Evolutionary conservation across 2,888 invertebrate species (phyloP).

Genomic region (Patella depressa): DNA sequence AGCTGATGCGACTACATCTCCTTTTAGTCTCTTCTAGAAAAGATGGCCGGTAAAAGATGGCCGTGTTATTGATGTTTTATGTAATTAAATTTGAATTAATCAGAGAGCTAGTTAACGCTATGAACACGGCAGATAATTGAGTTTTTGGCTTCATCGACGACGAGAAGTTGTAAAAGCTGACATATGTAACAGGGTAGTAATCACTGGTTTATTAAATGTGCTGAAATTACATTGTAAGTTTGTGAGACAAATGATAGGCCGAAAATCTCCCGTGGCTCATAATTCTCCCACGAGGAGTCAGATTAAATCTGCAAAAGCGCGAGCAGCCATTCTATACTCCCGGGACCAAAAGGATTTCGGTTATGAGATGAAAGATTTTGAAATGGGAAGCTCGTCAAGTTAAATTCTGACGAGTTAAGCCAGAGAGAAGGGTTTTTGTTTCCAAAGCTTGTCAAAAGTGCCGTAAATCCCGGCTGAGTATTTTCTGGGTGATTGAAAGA

Average conservation of each 20-base stretch:
- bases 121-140: conserved; percentile 45
- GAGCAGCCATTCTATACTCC: conserved; percentile 6
- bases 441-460: no score
- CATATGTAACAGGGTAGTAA: conserved; percentile 27
- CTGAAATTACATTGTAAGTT: conserved; percentile 15
- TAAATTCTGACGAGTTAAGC: neutral
- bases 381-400: neutral
- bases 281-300: conserved; percentile 2
- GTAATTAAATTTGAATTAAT: conserved; percentile 65
- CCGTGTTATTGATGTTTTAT: conserved; percentile 35
- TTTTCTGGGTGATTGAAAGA: no score
- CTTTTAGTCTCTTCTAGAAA: conserved; percentile 14
- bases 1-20: conserved; percentile 15
- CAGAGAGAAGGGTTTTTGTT: neutral
- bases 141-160: conserved; percentile 42
- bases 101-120: conserved; percentile 49
- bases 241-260: conserved; percentile 9
- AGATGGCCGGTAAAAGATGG: conserved; percentile 14
- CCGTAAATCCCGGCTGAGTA: no score
- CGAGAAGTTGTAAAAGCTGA: conserved; percentile 29
- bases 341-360: neutral
- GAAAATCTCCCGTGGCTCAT: neutral
- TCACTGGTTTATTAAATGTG: conserved; percentile 27
- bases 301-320: conserved; percentile 2
- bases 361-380: neutral